These are phyloP conservation scores for Notothenia coriiceps DNA, from an alignment of 2,113 vertebrate genomes.

Conservation along the genomic window DNA sequence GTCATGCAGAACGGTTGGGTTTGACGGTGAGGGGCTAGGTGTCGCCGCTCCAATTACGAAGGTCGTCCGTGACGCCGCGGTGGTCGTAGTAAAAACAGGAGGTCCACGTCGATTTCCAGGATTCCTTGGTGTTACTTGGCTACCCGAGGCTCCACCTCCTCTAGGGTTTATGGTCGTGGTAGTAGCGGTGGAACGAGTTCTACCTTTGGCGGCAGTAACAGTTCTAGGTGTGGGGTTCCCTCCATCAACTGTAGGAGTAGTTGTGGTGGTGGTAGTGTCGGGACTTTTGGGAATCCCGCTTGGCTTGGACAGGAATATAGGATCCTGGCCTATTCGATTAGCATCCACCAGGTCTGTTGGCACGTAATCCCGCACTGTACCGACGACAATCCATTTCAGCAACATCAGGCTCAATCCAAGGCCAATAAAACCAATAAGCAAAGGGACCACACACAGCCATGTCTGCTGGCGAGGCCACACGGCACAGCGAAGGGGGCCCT, in stretches of 20 bases:
- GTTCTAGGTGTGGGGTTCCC: slow-evolving; percentile 65
- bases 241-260: slow-evolving; percentile 62
- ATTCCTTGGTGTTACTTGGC: slow-evolving; percentile 82
- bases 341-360: slow-evolving; percentile 93
- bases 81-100: slow-evolving; percentile 68
- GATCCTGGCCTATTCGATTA: slow-evolving; percentile 94
- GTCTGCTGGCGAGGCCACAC: slow-evolving; percentile 95
- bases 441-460: slow-evolving; percentile 93
- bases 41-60: slow-evolving; percentile 65
- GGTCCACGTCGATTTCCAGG: slow-evolving; percentile 69
- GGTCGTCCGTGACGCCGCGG: slow-evolving; percentile 52
- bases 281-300: slow-evolving; percentile 90
- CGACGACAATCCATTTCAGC: slow-evolving; percentile 95
- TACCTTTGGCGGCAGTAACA: slow-evolving; percentile 68
- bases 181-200: slow-evolving; percentile 76
- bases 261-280: slow-evolving; percentile 82
- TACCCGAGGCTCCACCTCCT: slow-evolving; percentile 76
- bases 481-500: slow-evolving; percentile 88
- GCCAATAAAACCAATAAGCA: slow-evolving; percentile 93
- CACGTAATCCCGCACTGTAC: slow-evolving; percentile 93
- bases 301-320: slow-evolving; percentile 94
- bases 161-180: slow-evolving; percentile 75
- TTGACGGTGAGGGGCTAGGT: slow-evolving; percentile 76
- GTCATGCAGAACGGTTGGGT: slow-evolving; percentile 82
- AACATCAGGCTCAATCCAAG: slow-evolving; percentile 95